phyloP scores from a whole-genome alignment of 1,140 invertebrate species.

The Drosophila takahashii region DNA sequence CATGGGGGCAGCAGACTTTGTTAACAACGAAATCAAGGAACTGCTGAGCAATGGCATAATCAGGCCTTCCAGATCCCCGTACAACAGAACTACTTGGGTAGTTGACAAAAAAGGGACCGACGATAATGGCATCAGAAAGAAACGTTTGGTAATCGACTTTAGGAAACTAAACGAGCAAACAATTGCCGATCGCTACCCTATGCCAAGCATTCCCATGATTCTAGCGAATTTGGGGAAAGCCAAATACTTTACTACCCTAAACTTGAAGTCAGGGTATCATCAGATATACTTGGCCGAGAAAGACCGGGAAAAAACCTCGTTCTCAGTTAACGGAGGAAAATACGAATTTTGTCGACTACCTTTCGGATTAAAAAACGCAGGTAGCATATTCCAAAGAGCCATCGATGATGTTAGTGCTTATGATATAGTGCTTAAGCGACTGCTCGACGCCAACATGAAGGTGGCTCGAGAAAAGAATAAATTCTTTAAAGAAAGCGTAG shows the following conservation, averaged over 20 bases:
- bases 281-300: slow-evolving; percentile 12
- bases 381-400: slow-evolving; percentile 19
- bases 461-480: slow-evolving; percentile 10
- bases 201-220: slow-evolving; percentile 13
- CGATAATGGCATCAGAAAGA: slow-evolving; percentile 17
- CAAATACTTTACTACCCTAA: slow-evolving; percentile 23
- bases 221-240: slow-evolving; percentile 16
- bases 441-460: slow-evolving; percentile 20
- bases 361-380: slow-evolving; percentile 17
- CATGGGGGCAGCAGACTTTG: slow-evolving; percentile 1
- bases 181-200: slow-evolving; percentile 20
- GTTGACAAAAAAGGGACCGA: slow-evolving; percentile 22
- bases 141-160: slow-evolving; percentile 17
- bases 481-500: slow-evolving; percentile 19
- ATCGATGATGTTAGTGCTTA: slow-evolving; percentile 21
- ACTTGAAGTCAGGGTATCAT: slow-evolving; percentile 15
- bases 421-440: slow-evolving; percentile 9
- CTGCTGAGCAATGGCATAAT: slow-evolving; percentile 8
- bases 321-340: slow-evolving; percentile 21
- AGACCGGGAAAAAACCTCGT: slow-evolving; percentile 20
- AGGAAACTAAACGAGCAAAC: slow-evolving; percentile 11
- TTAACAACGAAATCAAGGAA: slow-evolving; percentile 9
- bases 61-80: slow-evolving; percentile 2
- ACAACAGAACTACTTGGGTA: slow-evolving; percentile 7
- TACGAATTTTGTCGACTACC: slow-evolving; percentile 19